These are phyloP conservation scores for Pseudochirops corinnae DNA, from an alignment of 2,797 vertebrate genomes.

Conservation along the genomic window DNA sequence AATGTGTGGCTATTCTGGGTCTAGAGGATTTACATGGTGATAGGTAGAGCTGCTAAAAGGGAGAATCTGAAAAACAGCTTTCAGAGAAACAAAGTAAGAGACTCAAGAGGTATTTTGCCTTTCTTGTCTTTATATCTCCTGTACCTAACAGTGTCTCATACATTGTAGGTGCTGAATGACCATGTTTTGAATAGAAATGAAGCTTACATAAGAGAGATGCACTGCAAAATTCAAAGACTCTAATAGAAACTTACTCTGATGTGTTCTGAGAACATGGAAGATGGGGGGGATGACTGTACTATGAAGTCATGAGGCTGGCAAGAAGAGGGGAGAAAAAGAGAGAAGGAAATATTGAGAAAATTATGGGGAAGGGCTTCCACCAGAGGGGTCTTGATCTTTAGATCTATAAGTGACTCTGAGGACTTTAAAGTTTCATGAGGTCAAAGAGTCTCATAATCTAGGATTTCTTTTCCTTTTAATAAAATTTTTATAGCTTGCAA, in stretches of 20 bases:
- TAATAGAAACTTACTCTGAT: background rate
- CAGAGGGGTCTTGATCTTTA: background rate
- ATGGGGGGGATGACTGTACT: background rate
- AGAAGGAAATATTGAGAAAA: background rate
- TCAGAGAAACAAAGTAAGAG: background rate
- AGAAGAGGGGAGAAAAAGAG: background rate
- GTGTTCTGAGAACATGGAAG: background rate
- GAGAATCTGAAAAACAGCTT: background rate
- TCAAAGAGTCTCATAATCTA: background rate
- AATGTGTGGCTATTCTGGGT: background rate
- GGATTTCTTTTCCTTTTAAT: background rate
- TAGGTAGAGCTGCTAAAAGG: background rate
- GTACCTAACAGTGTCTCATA: background rate
- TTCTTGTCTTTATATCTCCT: background rate
- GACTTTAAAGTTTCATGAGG: background rate
- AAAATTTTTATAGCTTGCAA: background rate
- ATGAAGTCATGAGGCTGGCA: background rate
- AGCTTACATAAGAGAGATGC: background rate
- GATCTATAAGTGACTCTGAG: background rate
- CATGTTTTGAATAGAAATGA: background rate
- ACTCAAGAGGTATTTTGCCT: background rate
- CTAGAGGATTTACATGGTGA: background rate
- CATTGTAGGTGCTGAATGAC: background rate
- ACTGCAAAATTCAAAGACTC: background rate
- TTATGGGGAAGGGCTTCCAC: background rate